Base-by-base conservation (phyloP, 2,888 invertebrate genomes). In the Prosapia bicincta region DNA sequence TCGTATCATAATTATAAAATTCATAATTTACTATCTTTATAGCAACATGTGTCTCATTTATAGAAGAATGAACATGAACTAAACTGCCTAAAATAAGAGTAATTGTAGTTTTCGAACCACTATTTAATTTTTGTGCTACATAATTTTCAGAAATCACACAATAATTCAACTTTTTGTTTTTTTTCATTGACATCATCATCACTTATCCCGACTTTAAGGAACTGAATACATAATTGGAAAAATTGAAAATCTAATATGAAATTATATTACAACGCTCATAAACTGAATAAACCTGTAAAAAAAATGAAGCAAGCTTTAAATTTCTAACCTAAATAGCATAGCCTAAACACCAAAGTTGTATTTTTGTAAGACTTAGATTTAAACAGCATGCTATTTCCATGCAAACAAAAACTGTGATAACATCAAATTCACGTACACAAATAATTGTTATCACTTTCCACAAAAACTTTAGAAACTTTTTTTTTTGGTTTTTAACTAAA, bases 11-110 rank as follows among this genome's bases (percentile, higher is more conserved):
- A 74, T 78, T 78, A 38, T 74, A 73, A 23, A 73, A 73, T 43
- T 79, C 77, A 67, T 76, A 74, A 72, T 79, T 74, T 7, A 80
- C 78, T 66, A 81, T 72, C 77, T 80, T 80, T 15, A 81, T 77
- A 71, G 76, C 78, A 68, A 74, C 79, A 38, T 75, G 38, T n/a
- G 71, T 65, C 25, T 77, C 77, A 66, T 76, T 74, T 43, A 78
- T 69, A 65, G 70, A 25, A 15, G 26, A 73, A 73, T 79, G 74
- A 65, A 77, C 77, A 74, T 79, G 78, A 66, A 80, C 80, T 20
- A 80, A 72, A 23, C 80, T 79, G 26, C 80, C 80, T 69, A 79
- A 71, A 24, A 73, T 32, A 7, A 77, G 54, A 7, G 77, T 75
- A 10, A 74, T 66, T n/a, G 65, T 43, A 13, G 38, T 66, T 32